Conservation (phyloP, 2,888 invertebrate genomes). For the Clivina fossor region DNA sequence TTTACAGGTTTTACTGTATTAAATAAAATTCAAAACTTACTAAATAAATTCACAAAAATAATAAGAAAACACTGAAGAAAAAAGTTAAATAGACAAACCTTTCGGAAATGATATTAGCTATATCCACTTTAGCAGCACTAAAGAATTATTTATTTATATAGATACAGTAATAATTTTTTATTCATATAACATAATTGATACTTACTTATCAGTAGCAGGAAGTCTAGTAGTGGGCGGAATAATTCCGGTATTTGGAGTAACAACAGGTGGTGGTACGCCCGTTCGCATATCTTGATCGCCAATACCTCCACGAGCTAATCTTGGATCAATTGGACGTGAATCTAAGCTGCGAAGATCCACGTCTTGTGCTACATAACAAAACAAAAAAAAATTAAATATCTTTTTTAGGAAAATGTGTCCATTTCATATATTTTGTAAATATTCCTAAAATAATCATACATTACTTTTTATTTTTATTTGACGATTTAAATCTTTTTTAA, state of each 20-base stretch:
- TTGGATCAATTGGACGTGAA: slow-evolving; percentile 55
- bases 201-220: slow-evolving; percentile 52
- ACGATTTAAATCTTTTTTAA: no score
- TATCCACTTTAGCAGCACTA: slow-evolving; percentile 38
- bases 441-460: no score
- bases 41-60: neutral
- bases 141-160: slow-evolving; percentile 6
- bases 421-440: no score
- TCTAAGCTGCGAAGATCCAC: slow-evolving; percentile 62
- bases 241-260: slow-evolving; percentile 33
- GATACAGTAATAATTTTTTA: neutral
- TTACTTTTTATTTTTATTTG: no score
- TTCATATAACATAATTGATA: slow-evolving; percentile 32
- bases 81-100: slow-evolving; percentile 23
- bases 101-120: slow-evolving; percentile 29
- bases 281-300: slow-evolving; percentile 79
- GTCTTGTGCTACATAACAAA: slow-evolving; percentile 60
- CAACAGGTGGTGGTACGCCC: slow-evolving; percentile 45
- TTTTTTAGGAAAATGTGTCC: no score
- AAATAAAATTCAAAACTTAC: neutral
- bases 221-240: slow-evolving; percentile 43
- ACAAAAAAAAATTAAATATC: no score
- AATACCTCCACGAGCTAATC: slow-evolving; percentile 53
- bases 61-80: neutral
- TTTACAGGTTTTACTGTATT: no score